Evolutionary conservation across 35 echinoderm and acorn worm species (phyloP).

Genomic region (Lytechinus variegatus): DNA sequence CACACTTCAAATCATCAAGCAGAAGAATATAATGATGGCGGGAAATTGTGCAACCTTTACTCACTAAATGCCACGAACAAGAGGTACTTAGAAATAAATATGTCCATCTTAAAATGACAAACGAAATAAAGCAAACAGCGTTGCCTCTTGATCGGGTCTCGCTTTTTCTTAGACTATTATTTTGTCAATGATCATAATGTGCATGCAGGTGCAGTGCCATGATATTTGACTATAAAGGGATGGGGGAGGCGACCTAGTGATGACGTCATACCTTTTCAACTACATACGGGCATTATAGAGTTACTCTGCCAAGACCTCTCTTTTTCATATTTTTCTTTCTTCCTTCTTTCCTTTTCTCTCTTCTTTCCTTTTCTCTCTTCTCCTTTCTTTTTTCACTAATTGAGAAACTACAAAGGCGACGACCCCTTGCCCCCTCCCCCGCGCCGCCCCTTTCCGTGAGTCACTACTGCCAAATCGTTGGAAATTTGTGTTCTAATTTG

Average conservation of each 20-base stretch:
- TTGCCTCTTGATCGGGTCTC: neutral
- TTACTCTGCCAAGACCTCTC: too few species aligned
- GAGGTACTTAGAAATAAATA: neutral
- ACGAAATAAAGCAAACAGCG: neutral
- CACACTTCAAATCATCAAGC: neutral
- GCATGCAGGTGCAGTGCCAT: too few species aligned
- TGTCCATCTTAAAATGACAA: neutral
- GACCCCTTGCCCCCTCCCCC: too few species aligned
- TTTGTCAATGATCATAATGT: neutral
- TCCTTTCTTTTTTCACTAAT: too few species aligned
- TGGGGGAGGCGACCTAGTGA: too few species aligned
- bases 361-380: too few species aligned
- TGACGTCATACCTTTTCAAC: too few species aligned
- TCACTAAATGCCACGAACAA: neutral
- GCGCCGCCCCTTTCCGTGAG: neutral
- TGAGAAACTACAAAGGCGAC: too few species aligned
- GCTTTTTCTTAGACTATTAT: neutral
- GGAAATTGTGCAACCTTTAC: neutral
- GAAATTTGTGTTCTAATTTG: neutral
- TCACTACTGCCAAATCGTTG: neutral
- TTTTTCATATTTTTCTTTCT: too few species aligned
- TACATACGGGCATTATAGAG: too few species aligned
- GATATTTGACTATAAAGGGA: too few species aligned
- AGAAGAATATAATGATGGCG: neutral
- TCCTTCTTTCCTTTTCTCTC: too few species aligned